Percentiles rank a stretch among this genome's conserved stretches.
phyloP scores from a whole-genome alignment of 2,797 vertebrate species.

The Acanthis flammea region DNA sequence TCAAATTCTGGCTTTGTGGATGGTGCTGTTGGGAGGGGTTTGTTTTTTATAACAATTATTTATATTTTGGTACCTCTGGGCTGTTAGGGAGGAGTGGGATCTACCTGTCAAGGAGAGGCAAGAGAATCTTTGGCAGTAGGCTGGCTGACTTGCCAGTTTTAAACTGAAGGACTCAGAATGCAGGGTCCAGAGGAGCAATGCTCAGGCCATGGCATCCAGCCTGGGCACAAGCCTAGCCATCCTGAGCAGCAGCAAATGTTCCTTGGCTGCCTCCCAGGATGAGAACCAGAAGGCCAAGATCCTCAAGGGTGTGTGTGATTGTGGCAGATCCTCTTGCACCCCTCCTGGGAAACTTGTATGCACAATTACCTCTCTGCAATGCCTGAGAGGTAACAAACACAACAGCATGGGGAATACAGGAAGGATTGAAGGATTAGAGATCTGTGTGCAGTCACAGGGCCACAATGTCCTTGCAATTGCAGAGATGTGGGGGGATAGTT shows the following conservation, averaged over 20 bases:
- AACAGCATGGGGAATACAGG: not conserved
- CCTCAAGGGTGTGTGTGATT: not conserved
- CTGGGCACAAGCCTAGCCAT: not conserved
- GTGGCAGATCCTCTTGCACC: not conserved
- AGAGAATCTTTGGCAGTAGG: not conserved
- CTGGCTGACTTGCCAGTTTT: not conserved
- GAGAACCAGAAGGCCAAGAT: not conserved
- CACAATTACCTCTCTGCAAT: not conserved
- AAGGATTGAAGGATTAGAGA: not conserved
- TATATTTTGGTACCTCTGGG: not conserved
- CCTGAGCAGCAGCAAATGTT: not conserved
- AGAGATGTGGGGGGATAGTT: not conserved
- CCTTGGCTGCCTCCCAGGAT: not conserved
- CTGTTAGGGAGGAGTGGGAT: not conserved
- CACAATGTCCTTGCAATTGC: accelerated
- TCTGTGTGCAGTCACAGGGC: not conserved
- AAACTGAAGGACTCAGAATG: not conserved
- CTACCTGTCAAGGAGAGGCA: not conserved
- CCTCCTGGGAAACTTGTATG: not conserved
- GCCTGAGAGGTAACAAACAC: no score
- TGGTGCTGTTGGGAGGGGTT: not conserved
- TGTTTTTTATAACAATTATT: not conserved
- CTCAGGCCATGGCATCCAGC: not conserved
- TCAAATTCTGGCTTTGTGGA: not conserved
- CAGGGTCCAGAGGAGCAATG: not conserved